Evolutionary conservation across 2,888 invertebrate species (phyloP), one percentile per base, ranked within the genome.

Genomic region (Electrophaes corylata): DNA sequence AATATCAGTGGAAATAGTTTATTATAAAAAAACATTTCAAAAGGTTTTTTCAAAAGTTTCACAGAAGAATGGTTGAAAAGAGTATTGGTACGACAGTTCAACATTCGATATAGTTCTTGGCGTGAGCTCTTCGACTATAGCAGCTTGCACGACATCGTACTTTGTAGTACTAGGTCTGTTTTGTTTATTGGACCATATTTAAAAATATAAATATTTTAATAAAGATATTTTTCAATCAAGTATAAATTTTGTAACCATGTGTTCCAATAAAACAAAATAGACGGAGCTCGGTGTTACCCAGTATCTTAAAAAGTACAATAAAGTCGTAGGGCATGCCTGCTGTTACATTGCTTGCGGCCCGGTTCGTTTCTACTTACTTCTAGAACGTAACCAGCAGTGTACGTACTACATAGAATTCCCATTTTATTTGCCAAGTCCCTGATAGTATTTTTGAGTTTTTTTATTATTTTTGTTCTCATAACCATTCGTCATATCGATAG

Each of bases 331-430:
- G 76, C 70, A 72, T 76, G 73, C 64, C 57, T 64, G 75, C 73
- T 69, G 57, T 65, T 71, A 67, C 76, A 77, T 76, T 68, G 84
- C 83, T 81, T 82, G 77, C 75, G 65, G 73, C 61, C 73, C 60
- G 62, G 62, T 44, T 47, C 62, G 57, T 52, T 29, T 53, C 61
- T 14, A 44, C 14, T 26, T 64, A 64, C 59, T 66, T 71, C 69
- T 67, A 67, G 62, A 60, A 64, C 62, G 69, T 66, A 68, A 65
- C 66, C 73, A 65, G 75, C 70, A 70, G 59, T 75, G 71, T 76
- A 76, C 60, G 70, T 76, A 75, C 60, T 26, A 60, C 65, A 57
- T 73, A 76, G 69, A 67, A 55, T 72, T 68, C 60, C 37, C 60
- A 56, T 66, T 71, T 72, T 65, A 50, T 73, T 75, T 75, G 76